Conservation (phyloP, 2,113 vertebrate genomes). For the Smithornis capensis region DNA sequence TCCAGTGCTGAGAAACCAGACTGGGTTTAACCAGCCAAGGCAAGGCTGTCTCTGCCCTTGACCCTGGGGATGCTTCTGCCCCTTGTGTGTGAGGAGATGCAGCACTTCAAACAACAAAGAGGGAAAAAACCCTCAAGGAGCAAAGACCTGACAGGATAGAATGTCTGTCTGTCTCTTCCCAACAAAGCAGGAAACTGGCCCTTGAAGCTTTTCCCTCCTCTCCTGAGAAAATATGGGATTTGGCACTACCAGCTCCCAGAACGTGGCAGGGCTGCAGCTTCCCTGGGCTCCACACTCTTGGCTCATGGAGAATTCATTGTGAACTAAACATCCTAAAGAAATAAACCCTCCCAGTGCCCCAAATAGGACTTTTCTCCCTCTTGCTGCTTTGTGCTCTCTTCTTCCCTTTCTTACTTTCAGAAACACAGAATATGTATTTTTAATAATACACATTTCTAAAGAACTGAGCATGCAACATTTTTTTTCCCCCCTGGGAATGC, state of each 20-base stretch:
- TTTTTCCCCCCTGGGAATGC: neutral
- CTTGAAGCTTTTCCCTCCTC: neutral
- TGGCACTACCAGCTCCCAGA: neutral
- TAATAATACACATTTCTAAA: slow-evolving; percentile 23
- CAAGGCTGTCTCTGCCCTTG: neutral
- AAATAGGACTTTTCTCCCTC: neutral
- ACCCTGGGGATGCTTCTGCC: neutral
- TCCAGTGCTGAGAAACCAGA: slow-evolving; percentile 26
- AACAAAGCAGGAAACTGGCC: neutral
- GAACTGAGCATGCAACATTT: neutral
- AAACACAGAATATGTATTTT: slow-evolving; percentile 14
- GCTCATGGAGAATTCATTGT: neutral
- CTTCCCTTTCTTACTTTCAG: neutral
- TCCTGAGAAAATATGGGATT: neutral
- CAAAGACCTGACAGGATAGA: slow-evolving; percentile 6
- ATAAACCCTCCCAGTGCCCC: neutral
- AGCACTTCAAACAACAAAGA: neutral
- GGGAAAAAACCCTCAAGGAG: neutral
- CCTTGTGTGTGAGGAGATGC: neutral
- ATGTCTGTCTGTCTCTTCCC: neutral
- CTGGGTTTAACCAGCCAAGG: neutral
- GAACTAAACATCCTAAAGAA: neutral
- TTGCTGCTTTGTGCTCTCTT: neutral
- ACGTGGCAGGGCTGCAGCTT: neutral
- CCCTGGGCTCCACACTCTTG: neutral